A percentile compares a stretch with the other conserved stretches of the same genome.
Evolutionary conservation across 1,140 invertebrate genomes (phyloP).

Genomic region (Anagrus nilaparvatae): DNA sequence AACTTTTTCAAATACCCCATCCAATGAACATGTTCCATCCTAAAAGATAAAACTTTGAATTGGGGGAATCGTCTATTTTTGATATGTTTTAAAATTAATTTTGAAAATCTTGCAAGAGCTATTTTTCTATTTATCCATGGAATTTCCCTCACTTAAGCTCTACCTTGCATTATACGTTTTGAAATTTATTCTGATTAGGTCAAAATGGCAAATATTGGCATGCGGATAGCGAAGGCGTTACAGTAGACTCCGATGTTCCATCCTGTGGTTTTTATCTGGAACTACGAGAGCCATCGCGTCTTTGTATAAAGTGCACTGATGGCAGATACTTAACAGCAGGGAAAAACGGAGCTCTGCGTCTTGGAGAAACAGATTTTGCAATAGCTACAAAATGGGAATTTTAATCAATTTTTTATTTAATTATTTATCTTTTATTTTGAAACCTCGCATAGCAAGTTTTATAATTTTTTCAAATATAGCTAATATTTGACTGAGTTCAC

Average conservation of each 20-base stretch:
- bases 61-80: no score
- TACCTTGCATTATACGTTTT: no score
- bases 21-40: no score
- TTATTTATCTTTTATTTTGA: constrained; percentile 1
- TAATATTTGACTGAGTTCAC: no score
- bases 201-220: constrained; percentile 92
- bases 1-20: no score
- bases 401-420: constrained; percentile 45
- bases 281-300: constrained; percentile 79
- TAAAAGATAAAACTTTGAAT: no score
- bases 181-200: no score
- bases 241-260: constrained; percentile 74
- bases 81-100: no score
- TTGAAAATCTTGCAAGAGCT: no score
- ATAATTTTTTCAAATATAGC: not conserved
- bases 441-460: not conserved
- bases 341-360: constrained; percentile 87
- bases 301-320: constrained; percentile 73
- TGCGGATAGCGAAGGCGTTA: constrained; percentile 75
- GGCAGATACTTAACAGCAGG: constrained; percentile 81
- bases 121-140: no score
- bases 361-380: constrained; percentile 67
- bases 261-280: constrained; percentile 82
- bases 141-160: no score
- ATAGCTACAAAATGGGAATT: constrained; percentile 90